A percentile compares a stretch with the other conserved stretches of the same genome.
Evolutionary conservation across 1,140 invertebrate genomes (phyloP).

Genomic region (Chironomus tepperi): DNA sequence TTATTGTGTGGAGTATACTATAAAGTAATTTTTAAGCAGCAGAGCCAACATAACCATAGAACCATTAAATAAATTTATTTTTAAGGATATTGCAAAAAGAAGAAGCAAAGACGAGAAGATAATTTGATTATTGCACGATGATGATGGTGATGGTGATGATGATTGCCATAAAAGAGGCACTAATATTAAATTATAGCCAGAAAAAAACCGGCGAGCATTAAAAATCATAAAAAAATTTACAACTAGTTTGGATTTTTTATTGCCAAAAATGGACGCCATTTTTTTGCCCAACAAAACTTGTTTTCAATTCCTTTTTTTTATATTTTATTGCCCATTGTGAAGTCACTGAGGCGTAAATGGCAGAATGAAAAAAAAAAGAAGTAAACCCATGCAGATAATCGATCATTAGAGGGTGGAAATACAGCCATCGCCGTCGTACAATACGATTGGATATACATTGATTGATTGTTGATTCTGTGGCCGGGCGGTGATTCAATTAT

Average conservation of each 20-base stretch:
- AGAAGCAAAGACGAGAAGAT: neutral
- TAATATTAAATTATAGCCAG: neutral
- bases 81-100: no score
- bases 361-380: neutral
- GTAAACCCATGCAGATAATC: constrained; percentile 4
- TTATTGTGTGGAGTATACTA: no score
- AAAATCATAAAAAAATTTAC: neutral
- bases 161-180: neutral
- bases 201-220: neutral
- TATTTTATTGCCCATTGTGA: constrained; percentile 12
- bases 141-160: neutral
- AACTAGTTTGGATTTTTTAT: neutral
- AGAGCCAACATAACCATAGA: neutral
- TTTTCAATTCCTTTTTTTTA: neutral
- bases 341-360: neutral
- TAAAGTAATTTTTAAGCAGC: no score
- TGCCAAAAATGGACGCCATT: neutral
- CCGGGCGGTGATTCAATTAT: neutral
- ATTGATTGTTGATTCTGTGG: constrained; percentile 13
- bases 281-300: neutral
- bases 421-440: neutral
- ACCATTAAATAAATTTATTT: constrained; percentile 3
- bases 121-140: constrained; percentile 2
- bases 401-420: constrained; percentile 12
- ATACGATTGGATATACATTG: neutral